Percentiles rank a stretch among this genome's conserved stretches.
These are phyloP conservation scores for Panopea generosa DNA, from an alignment of 2,888 invertebrate species.

Conservation along the genomic window DNA sequence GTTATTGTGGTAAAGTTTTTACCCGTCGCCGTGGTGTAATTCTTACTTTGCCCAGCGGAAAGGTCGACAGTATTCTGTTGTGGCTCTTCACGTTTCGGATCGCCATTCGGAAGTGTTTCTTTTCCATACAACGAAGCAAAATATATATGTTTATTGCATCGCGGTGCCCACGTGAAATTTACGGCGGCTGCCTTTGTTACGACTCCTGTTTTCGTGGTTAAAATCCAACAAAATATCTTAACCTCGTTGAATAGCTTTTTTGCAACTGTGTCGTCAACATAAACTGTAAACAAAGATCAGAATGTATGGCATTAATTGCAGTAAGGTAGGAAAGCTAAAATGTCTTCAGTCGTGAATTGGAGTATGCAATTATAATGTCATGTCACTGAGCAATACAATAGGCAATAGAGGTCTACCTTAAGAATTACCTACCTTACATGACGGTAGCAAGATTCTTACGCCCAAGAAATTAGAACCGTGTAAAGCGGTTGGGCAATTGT, in stretches of 20 bases:
- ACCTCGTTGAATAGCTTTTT: conserved; percentile 45
- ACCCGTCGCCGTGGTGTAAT: conserved; percentile 47
- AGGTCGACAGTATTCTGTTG: conserved; percentile 37
- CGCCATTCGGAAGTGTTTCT: conserved; percentile 30
- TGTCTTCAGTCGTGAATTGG: too few species aligned
- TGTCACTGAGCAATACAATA: too few species aligned
- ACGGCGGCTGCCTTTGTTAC: conserved; percentile 56
- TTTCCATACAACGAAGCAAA: conserved; percentile 54
- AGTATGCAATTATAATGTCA: too few species aligned
- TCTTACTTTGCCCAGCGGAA: conserved; percentile 32
- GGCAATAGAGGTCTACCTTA: too few species aligned
- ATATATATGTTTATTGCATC: conserved; percentile 63
- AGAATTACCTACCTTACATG: too few species aligned
- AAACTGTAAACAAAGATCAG: conserved; percentile 38
- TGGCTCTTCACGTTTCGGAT: background rate
- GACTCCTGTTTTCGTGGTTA: conserved; percentile 53
- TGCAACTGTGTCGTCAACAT: conserved; percentile 44
- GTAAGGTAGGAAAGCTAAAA: too few species aligned
- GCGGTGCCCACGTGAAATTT: conserved; percentile 58
- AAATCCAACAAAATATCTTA: conserved; percentile 53
- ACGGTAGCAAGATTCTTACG: too few species aligned
- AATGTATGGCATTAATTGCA: background rate
- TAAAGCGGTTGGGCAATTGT: too few species aligned
- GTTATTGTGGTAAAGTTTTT: conserved; percentile 48
- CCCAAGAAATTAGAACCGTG: too few species aligned